Base-by-base conservation (phyloP, 2,113 vertebrate species). In the Phaethon lepturus region DNA sequence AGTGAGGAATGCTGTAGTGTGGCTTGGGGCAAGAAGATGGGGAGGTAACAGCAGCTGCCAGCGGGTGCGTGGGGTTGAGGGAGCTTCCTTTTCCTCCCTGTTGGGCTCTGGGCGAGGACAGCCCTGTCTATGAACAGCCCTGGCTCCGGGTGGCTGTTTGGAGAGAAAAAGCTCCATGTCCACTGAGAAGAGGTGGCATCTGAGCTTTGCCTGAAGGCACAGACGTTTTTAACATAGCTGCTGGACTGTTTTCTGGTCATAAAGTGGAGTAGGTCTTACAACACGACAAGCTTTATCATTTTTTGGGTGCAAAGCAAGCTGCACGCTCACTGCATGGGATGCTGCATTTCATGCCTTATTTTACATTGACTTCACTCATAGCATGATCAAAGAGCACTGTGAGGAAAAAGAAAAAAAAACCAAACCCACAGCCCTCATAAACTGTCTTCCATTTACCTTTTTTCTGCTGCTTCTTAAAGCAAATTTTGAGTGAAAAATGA, bases 71-170 rank as follows among this genome's bases (percentile, higher is more conserved):
- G 80, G n/a, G 47, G 11, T 23, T 38, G 84, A 84, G 60, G 53
- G 38, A 67, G 17, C 26, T 67, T 66, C 67, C 31, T 55, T 67
- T 23, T 72, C 40, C n/a, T 80, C 49, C 35, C 35, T 19, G 20
- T 19, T 23, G 35, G 45, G 2, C 0, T 78, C 29, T 17, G 26
- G 22, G 29, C 0, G 1, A 56, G 59, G 38, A 62, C 19, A 69
- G 63, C 19, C 49, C 4, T 2, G 31, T 20, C 31, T 86, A 38
- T 17, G 29, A 73, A 50, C 45, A 71, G 31, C 38, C 9, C 18
- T 66, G 53, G 19, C 45, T 56, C 52, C 25, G 31, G 6, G 9
- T 28, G 40, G 35, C 49, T 85, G 10, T 33, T 31, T 13, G 20
- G 29, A 75, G 40, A 44, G 40, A 31, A 85, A 60, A 73, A 71